phyloP scores from a whole-genome alignment of 2,888 invertebrate genomes.

The Rhaphigaster nebulosa region DNA sequence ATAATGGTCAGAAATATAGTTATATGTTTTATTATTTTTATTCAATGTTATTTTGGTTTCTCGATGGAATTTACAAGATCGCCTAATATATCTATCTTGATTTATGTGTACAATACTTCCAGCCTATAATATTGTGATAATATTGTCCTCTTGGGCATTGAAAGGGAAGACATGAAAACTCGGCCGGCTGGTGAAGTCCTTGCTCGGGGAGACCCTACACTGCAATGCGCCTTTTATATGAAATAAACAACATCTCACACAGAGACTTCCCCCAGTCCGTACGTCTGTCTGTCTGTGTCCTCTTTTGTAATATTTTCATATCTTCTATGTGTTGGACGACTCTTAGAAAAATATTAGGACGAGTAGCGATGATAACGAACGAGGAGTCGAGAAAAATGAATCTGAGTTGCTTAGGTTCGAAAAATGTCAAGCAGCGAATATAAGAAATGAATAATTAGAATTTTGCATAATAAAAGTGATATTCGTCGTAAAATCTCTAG shows the following conservation, averaged over 20 bases:
- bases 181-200: not conserved
- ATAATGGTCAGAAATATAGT: too few relatives aligned
- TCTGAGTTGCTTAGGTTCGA: not conserved
- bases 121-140: too few relatives aligned
- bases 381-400: not conserved
- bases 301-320: not conserved
- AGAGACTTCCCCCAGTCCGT: too few relatives aligned
- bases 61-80: too few relatives aligned
- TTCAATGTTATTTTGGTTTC: not conserved
- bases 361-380: too few relatives aligned
- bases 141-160: not conserved
- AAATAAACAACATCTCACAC: slow-evolving; percentile 23
- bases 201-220: not conserved
- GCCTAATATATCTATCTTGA: not conserved
- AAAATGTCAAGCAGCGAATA: too few relatives aligned
- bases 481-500: too few relatives aligned
- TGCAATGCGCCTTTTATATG: slow-evolving; percentile 49
- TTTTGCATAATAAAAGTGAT: too few relatives aligned
- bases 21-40: too few relatives aligned
- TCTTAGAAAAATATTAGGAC: not conserved
- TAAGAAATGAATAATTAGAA: too few relatives aligned
- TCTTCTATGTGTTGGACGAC: fast-evolving
- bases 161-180: not conserved
- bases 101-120: too few relatives aligned
- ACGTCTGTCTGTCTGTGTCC: not conserved